Evolutionary conservation across 1,140 invertebrate species (phyloP), one percentile per base, ranked within the genome.

Genomic region (Leptinotarsa defecta): DNA sequence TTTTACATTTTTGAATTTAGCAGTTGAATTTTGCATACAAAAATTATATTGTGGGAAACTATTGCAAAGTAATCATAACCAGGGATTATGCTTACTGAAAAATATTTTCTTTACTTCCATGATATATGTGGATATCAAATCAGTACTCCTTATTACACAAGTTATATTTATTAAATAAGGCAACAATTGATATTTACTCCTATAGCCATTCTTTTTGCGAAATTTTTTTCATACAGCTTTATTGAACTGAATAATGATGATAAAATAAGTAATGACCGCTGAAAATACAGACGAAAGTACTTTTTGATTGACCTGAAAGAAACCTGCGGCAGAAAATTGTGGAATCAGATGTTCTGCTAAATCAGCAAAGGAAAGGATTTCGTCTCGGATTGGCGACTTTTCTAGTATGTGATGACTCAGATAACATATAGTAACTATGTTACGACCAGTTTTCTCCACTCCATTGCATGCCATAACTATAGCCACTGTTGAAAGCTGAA

Each of bases 221-320:
- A 43, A 11, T 11, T 57, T 19, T 0, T 57, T n/a, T 68, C 19
- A 68, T 20, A 71, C n/a, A 11, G 43, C 34, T 48, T 43, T 13
- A 24, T 73, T 76, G 49, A 78, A 78, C 43, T 78, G 75, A 65
- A 78, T 74, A 11, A 76, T 72, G 6, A 76, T 75, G 1, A 78
- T 72, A 6, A 78, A 63, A 48, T 78, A 76, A 1, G 74, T 76
- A 8, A 64, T 69, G 15, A 76, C 49, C 6, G 74, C 57, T 22
- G 71, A 62, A 22, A 78, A 71, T 22, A 62, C 62, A 15, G 71
- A 20, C 4, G 68, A 76, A 17, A 78, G 61, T 17, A 78, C 43
- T 57, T 62, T 43, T 71, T 73, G 75, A 24, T 78, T 71, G 4
- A 76, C 61, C 68, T 78, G 74, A 63, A 78, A 76, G 43, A 71